Evolutionary conservation across 2,888 invertebrate species (phyloP).

Genomic region (Pediacus dermestoides): DNA sequence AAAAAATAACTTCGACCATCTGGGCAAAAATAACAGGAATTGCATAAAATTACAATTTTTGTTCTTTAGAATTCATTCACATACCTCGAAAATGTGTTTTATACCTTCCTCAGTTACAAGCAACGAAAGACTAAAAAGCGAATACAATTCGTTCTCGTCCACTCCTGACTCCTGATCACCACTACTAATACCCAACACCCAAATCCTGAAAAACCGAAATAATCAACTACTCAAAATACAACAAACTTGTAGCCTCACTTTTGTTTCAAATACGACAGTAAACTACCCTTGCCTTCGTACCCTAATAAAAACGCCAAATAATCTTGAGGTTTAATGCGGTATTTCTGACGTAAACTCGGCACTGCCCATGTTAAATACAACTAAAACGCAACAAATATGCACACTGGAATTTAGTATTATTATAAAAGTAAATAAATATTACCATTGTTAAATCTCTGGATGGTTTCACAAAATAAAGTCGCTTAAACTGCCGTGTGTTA

Average conservation of each 20-base stretch:
- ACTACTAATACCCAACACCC: constrained; percentile 69
- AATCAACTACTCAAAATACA: constrained; percentile 9
- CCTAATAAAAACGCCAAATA: constrained; percentile 77
- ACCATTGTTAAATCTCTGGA: constrained; percentile 69
- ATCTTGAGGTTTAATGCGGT: constrained; percentile 72
- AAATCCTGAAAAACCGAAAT: constrained; percentile 55
- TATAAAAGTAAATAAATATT: constrained; percentile 26
- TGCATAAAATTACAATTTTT: constrained; percentile 1
- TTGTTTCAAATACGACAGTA: constrained; percentile 72
- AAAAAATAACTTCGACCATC: constrained; percentile 75
- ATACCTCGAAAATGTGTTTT: constrained; percentile 62
- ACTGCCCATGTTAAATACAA: constrained; percentile 63
- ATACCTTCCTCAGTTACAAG: constrained; percentile 76
- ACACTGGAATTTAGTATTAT: constrained; percentile 5
- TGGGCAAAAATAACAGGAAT: constrained; percentile 37
- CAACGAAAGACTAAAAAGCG: constrained; percentile 69
- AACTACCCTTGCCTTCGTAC: constrained; percentile 81
- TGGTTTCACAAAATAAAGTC: constrained; percentile 72
- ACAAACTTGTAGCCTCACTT: constrained; percentile 52
- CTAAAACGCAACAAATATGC: constrained; percentile 33
- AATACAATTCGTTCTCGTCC: constrained; percentile 75
- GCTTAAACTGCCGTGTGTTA: constrained; percentile 60
- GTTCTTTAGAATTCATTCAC: constrained; percentile 12
- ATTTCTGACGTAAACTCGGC: constrained; percentile 61
- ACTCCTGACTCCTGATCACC: constrained; percentile 73